These are phyloP conservation scores for Eilema sororculum DNA, from an alignment of 2,888 invertebrate species.

Conservation along the genomic window DNA sequence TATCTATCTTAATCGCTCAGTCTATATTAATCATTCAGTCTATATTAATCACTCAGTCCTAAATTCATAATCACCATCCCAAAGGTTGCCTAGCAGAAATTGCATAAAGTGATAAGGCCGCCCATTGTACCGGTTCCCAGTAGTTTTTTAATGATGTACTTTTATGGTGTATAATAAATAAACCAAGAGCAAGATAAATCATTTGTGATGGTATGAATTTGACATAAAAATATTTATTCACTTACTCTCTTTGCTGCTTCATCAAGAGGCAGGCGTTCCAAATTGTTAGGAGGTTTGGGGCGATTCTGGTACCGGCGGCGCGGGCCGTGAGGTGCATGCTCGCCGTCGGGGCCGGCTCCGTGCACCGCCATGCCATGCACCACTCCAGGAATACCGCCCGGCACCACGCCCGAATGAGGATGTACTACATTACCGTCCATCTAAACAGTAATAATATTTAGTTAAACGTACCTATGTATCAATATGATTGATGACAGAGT, in stretches of 20 bases:
- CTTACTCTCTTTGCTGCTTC: conserved; percentile 90
- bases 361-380: conserved; percentile 79
- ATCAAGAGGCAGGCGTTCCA: conserved; percentile 89
- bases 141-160: too few relatives aligned
- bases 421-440: conserved; percentile 80
- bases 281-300: conserved; percentile 75
- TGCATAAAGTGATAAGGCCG: too few relatives aligned
- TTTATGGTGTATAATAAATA: too few relatives aligned
- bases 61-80: too few relatives aligned
- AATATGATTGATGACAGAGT: too few relatives aligned
- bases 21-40: too few relatives aligned
- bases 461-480: neutral
- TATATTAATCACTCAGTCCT: too few relatives aligned
- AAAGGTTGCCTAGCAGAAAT: too few relatives aligned
- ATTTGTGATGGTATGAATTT: too few relatives aligned
- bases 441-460: conserved; percentile 49
- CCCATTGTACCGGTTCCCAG: too few relatives aligned
- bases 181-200: neutral
- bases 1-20: too few relatives aligned
- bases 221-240: neutral
- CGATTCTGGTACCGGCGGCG: conserved; percentile 80
- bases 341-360: conserved; percentile 78
- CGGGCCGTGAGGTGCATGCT: conserved; percentile 76
- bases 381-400: conserved; percentile 73
- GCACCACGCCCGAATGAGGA: conserved; percentile 74